phyloP scores from a whole-genome alignment of 1,140 invertebrate species.

The Neoseiulus cucumeris region DNA sequence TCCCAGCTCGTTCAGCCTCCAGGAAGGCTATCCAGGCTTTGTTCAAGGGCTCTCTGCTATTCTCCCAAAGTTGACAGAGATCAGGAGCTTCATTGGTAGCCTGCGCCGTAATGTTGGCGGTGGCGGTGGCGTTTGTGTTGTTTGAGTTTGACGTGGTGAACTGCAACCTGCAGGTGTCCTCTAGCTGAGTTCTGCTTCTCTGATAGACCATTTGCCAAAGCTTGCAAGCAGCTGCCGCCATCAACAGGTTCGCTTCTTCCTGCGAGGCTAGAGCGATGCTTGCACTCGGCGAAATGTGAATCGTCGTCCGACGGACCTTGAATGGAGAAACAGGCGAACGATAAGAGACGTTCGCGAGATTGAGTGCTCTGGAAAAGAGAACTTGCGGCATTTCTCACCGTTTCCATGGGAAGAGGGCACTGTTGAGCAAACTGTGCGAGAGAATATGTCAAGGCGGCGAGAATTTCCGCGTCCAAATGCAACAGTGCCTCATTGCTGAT shows the following conservation, averaged over 20 bases:
- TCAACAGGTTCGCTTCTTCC: not conserved
- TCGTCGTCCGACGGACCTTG: slow-evolving; percentile 4
- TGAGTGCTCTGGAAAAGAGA: no score
- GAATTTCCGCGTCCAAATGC: not conserved
- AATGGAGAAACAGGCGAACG: no score
- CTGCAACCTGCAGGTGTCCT: not conserved
- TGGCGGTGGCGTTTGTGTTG: not conserved
- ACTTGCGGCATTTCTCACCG: no score
- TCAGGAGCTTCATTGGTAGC: not conserved
- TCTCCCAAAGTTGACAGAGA: slow-evolving; percentile 7
- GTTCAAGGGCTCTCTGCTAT: not conserved
- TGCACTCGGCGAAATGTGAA: slow-evolving; percentile 1
- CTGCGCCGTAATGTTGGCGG: no score
- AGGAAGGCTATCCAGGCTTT: slow-evolving; percentile 4
- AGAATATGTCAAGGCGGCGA: not conserved
- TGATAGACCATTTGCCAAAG: slow-evolving; percentile 3
- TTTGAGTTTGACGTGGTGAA: not conserved
- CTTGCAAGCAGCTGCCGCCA: slow-evolving; percentile 5
- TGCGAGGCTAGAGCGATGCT: not conserved
- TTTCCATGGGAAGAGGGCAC: slow-evolving; percentile 8
- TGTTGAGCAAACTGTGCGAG: slow-evolving; percentile 4
- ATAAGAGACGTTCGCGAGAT: no score
- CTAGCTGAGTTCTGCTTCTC: not conserved
- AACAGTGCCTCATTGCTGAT: not conserved
- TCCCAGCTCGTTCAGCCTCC: not conserved